Base-by-base conservation (phyloP, 2,888 invertebrate species). In the Dolichopus griseipennis region DNA sequence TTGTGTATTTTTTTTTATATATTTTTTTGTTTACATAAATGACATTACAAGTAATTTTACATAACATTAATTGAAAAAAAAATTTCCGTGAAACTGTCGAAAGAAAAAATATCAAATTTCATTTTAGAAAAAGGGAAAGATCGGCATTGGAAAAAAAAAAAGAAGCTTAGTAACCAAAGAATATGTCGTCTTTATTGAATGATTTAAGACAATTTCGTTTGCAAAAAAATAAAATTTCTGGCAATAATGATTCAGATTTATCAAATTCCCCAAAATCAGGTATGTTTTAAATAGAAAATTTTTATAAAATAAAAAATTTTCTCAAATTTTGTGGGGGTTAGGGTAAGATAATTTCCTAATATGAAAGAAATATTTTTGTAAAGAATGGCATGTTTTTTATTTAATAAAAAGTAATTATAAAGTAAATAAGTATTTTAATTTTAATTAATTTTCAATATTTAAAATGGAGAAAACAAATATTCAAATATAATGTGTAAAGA, bases 141-240 rank as follows among this genome's bases (percentile, higher is more conserved):
- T n/a, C n/a, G 61, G 27, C 43, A 63, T 37, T 65, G 15, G 62
- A 5, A 27, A 27, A 27, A 20, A 22, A 12, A 43, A 37, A 20
- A 43, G 22, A 68, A 68, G 15, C 37, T 52, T 52, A 18, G 18
- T 6, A 52, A 52, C 18, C n/a, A 62, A 63, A 18, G 3, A 22
- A 5, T 5, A 63, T 63, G 63, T 63, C 64, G 34, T 64, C 79
- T 12, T 77, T 75, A 64, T 71, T 79, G 66, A 76, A 75, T 67
- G 79, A 79, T 73, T 74, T 79, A 71, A 75, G 78, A 41, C 76
- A 76, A 70, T 80, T 79, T 75, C 79, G 79, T 65, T 73, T 79
- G 65, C 78, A 77, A 72, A 79, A 78, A 72, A 72, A 67, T 70
- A 72, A 63, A 63, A 63, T 63, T 12, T 10, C 63, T 27, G 1